These are phyloP conservation scores for Carassius auratus DNA, from an alignment of 2,113 vertebrate species.

Conservation along the genomic window DNA sequence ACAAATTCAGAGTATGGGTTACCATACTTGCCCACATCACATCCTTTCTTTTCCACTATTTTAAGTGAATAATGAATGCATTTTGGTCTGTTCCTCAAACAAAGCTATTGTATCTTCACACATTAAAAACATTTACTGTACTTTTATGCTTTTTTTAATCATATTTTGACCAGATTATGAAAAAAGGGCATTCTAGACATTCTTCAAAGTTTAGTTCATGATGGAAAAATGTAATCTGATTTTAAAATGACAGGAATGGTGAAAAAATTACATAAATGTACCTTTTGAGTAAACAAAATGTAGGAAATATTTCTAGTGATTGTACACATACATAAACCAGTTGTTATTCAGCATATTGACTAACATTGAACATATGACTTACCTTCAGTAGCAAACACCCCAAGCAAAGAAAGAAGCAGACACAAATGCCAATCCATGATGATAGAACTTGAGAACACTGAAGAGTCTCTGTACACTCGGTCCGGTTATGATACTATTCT, in stretches of 20 bases:
- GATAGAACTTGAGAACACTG: not conserved
- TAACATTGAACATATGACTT: constrained; percentile 22
- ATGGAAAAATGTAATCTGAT: not conserved
- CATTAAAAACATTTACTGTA: not conserved
- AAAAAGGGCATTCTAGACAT: not conserved
- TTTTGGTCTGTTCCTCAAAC: not conserved
- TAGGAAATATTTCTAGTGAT: not conserved
- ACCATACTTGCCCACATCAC: no score
- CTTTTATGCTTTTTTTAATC: not conserved
- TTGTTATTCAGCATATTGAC: not conserved
- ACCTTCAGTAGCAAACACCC: constrained; percentile 62
- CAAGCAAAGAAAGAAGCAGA: constrained; percentile 48
- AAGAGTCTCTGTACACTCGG: not conserved
- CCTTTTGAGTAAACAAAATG: not conserved
- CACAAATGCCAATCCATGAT: constrained; percentile 51
- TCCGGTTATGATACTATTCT: not conserved
- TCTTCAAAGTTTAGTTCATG: not conserved
- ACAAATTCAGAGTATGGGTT: no score
- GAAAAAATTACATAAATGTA: not conserved
- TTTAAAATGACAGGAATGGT: not conserved
- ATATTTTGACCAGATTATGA: not conserved
- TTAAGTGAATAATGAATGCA: no score
- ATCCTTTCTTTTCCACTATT: no score
- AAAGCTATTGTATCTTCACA: not conserved
- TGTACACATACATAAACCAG: not conserved